These are phyloP conservation scores for Pegea sp. DNA, from an alignment of 23 tunicate genomes.

Conservation along the genomic window DNA sequence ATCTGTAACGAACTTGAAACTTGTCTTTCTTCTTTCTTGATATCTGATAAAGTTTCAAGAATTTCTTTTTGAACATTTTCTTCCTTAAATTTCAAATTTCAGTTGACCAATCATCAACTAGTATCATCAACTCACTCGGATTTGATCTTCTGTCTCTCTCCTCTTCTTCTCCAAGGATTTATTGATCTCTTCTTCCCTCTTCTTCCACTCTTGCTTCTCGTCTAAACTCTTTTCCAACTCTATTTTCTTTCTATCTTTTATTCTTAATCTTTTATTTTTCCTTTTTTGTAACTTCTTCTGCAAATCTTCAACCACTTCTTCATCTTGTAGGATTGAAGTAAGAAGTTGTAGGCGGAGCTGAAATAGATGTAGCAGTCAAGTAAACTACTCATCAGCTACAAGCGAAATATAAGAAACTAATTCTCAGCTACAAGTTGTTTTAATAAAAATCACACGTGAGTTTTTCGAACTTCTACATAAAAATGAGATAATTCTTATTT, in stretches of 20 bases:
- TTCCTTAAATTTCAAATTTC: conserved; percentile 11
- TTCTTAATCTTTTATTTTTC: conserved; percentile 7
- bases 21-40: conserved; percentile 17
- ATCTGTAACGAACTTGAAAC: conserved; percentile 17
- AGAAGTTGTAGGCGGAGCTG: not conserved
- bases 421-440: no score
- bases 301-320: conserved; percentile 7
- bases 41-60: conserved; percentile 35
- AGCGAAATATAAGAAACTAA: no score
- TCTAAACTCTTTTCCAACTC: conserved; percentile 1
- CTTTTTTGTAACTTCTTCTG: conserved; percentile 11
- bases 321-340: conserved; percentile 4
- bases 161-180: conserved; percentile 16
- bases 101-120: not conserved
- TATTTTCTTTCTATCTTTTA: conserved; percentile 5
- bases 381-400: no score
- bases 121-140: conserved; percentile 19
- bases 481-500: no score
- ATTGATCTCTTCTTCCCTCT: conserved; percentile 8
- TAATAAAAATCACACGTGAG: no score
- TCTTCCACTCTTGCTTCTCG: conserved; percentile 2
- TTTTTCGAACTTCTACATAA: no score
- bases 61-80: conserved; percentile 39
- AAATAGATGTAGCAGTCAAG: no score
- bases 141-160: conserved; percentile 8